These are phyloP conservation scores for Acronicta psi DNA, from an alignment of 2,888 invertebrate genomes.

Conservation along the genomic window DNA sequence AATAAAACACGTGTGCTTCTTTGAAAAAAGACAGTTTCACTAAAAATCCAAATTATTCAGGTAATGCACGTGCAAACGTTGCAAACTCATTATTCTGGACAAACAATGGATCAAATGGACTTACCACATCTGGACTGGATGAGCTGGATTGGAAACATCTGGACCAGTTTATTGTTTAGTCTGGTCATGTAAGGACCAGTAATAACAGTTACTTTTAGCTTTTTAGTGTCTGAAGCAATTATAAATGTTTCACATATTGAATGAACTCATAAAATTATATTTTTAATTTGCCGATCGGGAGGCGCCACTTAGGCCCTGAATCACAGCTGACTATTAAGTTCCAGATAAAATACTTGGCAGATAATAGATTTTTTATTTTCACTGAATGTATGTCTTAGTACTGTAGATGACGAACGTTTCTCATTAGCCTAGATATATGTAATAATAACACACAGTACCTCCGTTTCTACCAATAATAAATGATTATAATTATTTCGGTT, in stretches of 20 bases:
- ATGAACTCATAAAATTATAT: not conserved
- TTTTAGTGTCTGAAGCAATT: conserved; percentile 7
- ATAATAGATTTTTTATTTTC: too few species aligned
- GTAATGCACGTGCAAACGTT: conserved; percentile 47
- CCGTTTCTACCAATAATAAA: too few species aligned
- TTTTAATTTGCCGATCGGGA: not conserved
- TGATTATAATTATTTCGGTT: too few species aligned
- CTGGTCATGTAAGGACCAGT: conserved; percentile 32
- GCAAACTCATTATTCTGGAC: conserved; percentile 16
- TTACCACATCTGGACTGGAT: conserved; percentile 52
- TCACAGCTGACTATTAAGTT: too few species aligned
- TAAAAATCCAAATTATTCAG: conserved; percentile 31
- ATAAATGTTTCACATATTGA: not conserved
- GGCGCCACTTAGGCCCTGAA: not conserved
- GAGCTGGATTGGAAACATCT: conserved; percentile 42
- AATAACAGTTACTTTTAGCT: conserved; percentile 19
- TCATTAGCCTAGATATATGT: too few species aligned
- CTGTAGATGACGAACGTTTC: too few species aligned
- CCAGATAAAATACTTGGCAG: too few species aligned
- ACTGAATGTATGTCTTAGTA: too few species aligned
- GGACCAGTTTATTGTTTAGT: conserved; percentile 42
- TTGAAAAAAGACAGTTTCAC: conserved; percentile 8
- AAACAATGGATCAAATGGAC: conserved; percentile 41
- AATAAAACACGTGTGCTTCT: conserved; percentile 35
- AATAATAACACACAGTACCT: too few species aligned